Evolutionary conservation across 2,888 invertebrate species (phyloP).

Genomic region (Caenorhabditis sp.): DNA sequence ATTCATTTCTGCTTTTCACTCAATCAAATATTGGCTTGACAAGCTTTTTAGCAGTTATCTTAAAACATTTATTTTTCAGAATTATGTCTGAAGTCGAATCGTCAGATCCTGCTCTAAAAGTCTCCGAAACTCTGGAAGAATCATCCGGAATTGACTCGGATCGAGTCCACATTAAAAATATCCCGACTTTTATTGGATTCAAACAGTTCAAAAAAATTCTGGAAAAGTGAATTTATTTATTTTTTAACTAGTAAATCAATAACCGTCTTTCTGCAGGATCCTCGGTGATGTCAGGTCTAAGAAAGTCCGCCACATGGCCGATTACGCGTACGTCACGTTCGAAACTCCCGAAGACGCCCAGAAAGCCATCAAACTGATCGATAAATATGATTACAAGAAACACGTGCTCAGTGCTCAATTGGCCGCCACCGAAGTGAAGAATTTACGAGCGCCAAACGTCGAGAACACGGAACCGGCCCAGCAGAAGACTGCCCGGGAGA

Average conservation of each 20-base stretch:
- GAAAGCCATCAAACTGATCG: slow-evolving; percentile 57
- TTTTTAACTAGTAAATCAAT: background rate
- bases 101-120: background rate
- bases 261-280: slow-evolving; percentile 53
- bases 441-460: slow-evolving; percentile 27
- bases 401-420: slow-evolving; percentile 32
- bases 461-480: slow-evolving; percentile 17
- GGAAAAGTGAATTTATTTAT: slow-evolving; percentile 65
- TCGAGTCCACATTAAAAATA: slow-evolving; percentile 70
- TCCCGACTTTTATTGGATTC: slow-evolving; percentile 67
- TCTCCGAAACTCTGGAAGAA: too few species aligned
- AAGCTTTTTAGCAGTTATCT: too few species aligned
- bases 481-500: slow-evolving; percentile 68
- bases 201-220: slow-evolving; percentile 70
- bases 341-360: slow-evolving; percentile 62
- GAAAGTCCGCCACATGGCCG: slow-evolving; percentile 62
- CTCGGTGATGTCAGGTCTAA: slow-evolving; percentile 57
- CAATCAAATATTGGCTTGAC: too few species aligned
- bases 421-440: slow-evolving; percentile 55
- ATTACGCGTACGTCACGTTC: slow-evolving; percentile 69
- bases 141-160: slow-evolving; percentile 55
- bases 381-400: slow-evolving; percentile 60
- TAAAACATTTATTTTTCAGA: background rate
- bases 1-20: too few species aligned
- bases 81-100: background rate